Conservation (phyloP, 2,888 invertebrate genomes). For the Dicyrtomina minuta region DNA sequence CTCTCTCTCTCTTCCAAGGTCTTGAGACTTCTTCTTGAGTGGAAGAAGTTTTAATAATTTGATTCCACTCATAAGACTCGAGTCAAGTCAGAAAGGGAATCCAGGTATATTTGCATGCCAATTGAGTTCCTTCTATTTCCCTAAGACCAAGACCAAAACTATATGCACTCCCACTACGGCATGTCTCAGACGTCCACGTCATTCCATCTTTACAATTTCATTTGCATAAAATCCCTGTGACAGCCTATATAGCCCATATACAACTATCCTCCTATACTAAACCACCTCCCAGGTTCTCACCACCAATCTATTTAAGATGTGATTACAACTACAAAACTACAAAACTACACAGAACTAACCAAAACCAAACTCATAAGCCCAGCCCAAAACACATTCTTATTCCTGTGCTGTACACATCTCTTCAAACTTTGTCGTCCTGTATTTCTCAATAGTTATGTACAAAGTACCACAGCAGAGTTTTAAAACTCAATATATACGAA, state of each 20-base stretch:
- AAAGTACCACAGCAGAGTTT: too few species aligned
- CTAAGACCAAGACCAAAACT: too few species aligned
- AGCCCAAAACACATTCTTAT: neutral
- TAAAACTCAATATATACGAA: too few species aligned
- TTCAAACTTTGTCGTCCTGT: too few species aligned
- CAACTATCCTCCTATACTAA: neutral
- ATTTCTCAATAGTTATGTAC: too few species aligned
- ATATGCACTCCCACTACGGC: too few species aligned
- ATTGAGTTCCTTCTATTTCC: neutral
- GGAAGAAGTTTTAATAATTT: conserved; percentile 26
- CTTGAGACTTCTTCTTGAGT: conserved; percentile 2
- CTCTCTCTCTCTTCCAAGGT: neutral
- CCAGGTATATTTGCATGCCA: conserved; percentile 17
- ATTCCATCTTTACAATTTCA: neutral
- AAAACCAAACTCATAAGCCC: too few species aligned
- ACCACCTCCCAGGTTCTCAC: neutral
- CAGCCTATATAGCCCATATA: neutral
- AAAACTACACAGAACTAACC: neutral
- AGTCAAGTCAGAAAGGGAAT: neutral
- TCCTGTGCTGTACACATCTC: too few species aligned
- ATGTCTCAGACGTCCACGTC: neutral
- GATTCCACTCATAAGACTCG: conserved; percentile 23
- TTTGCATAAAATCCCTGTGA: neutral
- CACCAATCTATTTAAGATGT: too few species aligned
- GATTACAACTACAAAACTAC: neutral